Conservation (phyloP, 1,140 invertebrate species). For the Drosophila suzukii region DNA sequence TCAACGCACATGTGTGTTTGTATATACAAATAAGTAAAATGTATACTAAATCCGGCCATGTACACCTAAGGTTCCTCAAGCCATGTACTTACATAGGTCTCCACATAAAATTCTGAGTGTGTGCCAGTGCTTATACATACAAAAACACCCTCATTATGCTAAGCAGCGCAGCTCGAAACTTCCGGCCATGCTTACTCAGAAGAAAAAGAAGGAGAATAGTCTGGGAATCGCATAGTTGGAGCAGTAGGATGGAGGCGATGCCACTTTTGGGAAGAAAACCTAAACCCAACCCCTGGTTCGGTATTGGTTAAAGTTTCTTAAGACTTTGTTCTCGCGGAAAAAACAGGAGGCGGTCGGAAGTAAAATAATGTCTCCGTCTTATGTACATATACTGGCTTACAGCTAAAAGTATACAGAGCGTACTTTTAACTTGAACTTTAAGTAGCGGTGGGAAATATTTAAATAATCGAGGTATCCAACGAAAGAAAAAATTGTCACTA, state of each 20-base stretch:
- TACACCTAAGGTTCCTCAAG: constrained; percentile 2
- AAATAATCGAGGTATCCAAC: too few relatives aligned
- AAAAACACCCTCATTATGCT: constrained; percentile 74
- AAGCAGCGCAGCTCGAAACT: constrained; percentile 50
- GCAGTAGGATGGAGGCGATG: neutral
- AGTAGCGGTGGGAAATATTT: too few relatives aligned
- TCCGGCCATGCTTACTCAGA: constrained; percentile 36
- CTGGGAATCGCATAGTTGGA: constrained; percentile 19
- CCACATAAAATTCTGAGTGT: constrained; percentile 25
- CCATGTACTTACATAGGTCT: constrained; percentile 5
- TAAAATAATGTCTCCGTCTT: too few relatives aligned
- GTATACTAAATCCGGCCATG: constrained; percentile 15
- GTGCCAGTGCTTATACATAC: constrained; percentile 20
- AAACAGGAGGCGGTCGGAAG: constrained; percentile 6
- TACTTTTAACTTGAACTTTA: too few relatives aligned
- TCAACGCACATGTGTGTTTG: neutral
- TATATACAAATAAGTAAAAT: constrained; percentile 1
- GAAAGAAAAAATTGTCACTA: too few relatives aligned
- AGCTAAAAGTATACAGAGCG: too few relatives aligned
- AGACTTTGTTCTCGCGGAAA: constrained; percentile 9
- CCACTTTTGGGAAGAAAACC: neutral
- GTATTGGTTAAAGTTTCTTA: constrained; percentile 22
- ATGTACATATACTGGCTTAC: neutral
- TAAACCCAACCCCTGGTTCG: constrained; percentile 3
- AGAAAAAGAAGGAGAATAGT: constrained; percentile 49